Conservation (phyloP, 2,797 vertebrate species). For the Orientallactaga sibirica region DNA sequence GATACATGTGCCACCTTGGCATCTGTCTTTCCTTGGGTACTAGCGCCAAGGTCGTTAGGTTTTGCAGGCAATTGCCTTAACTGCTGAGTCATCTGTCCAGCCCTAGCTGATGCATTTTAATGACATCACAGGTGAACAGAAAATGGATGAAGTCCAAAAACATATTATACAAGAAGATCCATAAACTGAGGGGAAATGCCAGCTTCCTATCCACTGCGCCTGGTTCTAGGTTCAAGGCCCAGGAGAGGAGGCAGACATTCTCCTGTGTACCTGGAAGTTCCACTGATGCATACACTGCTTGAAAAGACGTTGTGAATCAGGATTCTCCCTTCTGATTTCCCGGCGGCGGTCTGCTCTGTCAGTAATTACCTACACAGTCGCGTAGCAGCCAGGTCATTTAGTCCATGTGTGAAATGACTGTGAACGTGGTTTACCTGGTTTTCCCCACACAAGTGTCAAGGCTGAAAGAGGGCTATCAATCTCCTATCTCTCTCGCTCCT, state of each 20-base stretch:
- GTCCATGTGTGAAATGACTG: background rate
- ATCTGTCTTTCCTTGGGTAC: too few species aligned
- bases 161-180: background rate
- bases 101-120: conserved; percentile 47
- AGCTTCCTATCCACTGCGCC: background rate
- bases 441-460: background rate
- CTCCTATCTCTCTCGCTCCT: background rate
- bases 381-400: background rate
- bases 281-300: background rate
- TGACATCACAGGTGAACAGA: conserved; percentile 4
- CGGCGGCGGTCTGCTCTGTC: background rate
- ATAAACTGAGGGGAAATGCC: background rate
- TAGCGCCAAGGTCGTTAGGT: too few species aligned
- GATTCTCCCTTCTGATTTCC: background rate
- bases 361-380: background rate
- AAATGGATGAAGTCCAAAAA: conserved; percentile 10
- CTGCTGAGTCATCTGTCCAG: too few species aligned
- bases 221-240: background rate
- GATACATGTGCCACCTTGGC: too few species aligned
- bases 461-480: background rate
- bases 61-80: too few species aligned
- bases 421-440: background rate
- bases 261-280: background rate
- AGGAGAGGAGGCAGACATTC: background rate
- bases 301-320: background rate